These are phyloP conservation scores for Nomada ruficornis DNA, from an alignment of 2,888 invertebrate genomes.

Conservation along the genomic window DNA sequence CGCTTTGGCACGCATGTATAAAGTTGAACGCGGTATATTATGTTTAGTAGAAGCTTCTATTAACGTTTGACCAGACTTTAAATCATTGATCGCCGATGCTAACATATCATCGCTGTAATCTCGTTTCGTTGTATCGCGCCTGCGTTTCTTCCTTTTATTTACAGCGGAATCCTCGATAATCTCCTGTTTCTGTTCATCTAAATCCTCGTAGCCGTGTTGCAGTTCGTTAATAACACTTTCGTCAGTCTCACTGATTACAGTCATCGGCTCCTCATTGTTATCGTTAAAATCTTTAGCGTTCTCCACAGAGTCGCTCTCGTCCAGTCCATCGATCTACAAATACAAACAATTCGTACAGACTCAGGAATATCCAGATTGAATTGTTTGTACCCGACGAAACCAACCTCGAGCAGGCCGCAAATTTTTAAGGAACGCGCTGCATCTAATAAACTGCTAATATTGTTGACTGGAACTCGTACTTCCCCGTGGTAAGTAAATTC, in stretches of 20 bases:
- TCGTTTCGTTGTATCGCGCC: slow-evolving; percentile 75
- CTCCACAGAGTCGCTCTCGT: slow-evolving; percentile 71
- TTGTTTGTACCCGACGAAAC: slow-evolving; percentile 21
- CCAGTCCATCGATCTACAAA: slow-evolving; percentile 78
- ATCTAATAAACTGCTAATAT: slow-evolving; percentile 80
- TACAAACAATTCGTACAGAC: not conserved
- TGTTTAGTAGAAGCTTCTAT: slow-evolving; percentile 82
- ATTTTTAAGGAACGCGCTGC: slow-evolving; percentile 83
- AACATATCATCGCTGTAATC: slow-evolving; percentile 82
- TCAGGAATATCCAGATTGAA: not conserved
- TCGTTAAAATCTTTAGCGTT: slow-evolving; percentile 68
- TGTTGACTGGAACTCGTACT: slow-evolving; percentile 81
- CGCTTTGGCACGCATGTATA: slow-evolving; percentile 83
- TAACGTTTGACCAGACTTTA: slow-evolving; percentile 81
- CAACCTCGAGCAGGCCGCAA: slow-evolving; percentile 82
- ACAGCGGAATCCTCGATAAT: slow-evolving; percentile 31
- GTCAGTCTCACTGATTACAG: slow-evolving; percentile 66
- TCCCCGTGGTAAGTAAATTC: slow-evolving; percentile 84
- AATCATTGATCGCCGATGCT: slow-evolving; percentile 81
- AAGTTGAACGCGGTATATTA: slow-evolving; percentile 83
- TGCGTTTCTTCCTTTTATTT: slow-evolving; percentile 73
- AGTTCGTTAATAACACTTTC: slow-evolving; percentile 58
- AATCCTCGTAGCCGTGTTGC: slow-evolving; percentile 63
- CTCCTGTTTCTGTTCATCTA: slow-evolving; percentile 47
- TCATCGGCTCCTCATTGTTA: slow-evolving; percentile 60